These are phyloP conservation scores for Troilus luridus DNA, from an alignment of 2,888 invertebrate species.

Conservation along the genomic window DNA sequence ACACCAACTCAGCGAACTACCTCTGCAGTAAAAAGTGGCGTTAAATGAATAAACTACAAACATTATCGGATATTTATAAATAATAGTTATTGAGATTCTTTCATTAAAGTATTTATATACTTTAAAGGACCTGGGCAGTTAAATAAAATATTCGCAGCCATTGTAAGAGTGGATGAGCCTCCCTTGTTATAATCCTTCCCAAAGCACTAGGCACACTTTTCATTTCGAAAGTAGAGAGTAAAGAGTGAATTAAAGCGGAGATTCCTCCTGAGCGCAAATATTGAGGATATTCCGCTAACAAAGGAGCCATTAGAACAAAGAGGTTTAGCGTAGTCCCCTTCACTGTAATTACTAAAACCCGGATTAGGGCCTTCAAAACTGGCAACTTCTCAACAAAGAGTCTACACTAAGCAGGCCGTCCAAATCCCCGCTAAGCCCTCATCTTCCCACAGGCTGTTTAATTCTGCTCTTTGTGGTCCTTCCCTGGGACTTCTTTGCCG, in stretches of 20 bases:
- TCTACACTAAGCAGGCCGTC: neutral
- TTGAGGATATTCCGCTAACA: conserved; percentile 30
- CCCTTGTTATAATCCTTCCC: neutral
- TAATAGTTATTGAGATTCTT: no score
- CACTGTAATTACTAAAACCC: conserved; percentile 35
- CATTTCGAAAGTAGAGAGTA: conserved; percentile 11
- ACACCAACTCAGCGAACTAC: no score
- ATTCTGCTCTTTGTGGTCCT: neutral
- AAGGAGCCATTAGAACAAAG: conserved; percentile 42
- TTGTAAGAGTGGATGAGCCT: neutral
- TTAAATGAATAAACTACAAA: no score
- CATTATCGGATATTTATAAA: no score
- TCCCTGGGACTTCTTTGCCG: neutral
- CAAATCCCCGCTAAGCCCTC: neutral
- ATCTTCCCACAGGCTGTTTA: conserved; percentile 25
- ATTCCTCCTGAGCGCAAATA: neutral
- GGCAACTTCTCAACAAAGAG: conserved; percentile 30
- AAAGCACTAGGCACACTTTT: neutral
- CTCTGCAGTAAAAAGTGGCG: no score
- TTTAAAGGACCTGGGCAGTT: neutral
- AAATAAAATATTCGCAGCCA: neutral
- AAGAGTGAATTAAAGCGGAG: conserved; percentile 22
- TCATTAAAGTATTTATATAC: neutral
- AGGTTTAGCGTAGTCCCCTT: neutral
- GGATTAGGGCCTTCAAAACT: conserved; percentile 44